phyloP scores from a whole-genome alignment of 2,888 invertebrate species.

The Kuschelorhynchus macadamiae region DNA sequence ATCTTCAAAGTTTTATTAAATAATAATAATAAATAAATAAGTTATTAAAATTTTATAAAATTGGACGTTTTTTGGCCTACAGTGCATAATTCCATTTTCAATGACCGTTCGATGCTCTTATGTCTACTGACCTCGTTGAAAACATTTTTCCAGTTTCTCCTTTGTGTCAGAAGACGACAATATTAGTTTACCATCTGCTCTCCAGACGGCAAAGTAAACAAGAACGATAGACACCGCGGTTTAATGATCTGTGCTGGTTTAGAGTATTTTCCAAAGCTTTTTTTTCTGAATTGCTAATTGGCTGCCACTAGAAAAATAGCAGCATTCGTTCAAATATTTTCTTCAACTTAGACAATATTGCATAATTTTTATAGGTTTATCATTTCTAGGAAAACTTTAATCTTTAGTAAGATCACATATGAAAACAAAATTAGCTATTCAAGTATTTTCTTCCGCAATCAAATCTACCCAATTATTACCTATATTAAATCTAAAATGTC shows the following conservation, averaged over 20 bases:
- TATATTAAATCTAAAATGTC: no score
- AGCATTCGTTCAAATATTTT: no score
- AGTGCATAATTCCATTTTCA: neutral
- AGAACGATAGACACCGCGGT: conserved; percentile 5
- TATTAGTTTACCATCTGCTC: conserved; percentile 31
- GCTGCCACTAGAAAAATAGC: neutral
- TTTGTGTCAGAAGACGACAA: conserved; percentile 28
- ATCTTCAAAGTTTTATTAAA: no score
- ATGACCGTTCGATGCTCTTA: conserved; percentile 12
- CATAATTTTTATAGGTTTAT: neutral
- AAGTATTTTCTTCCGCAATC: no score
- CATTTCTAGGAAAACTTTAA: neutral
- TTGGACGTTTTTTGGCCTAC: no score
- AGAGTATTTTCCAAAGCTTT: neutral
- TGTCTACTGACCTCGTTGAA: conserved; percentile 35
- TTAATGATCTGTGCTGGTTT: conserved; percentile 18
- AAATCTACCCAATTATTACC: no score
- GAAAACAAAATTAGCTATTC: no score
- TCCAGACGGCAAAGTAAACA: conserved; percentile 33
- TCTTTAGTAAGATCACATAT: no score
- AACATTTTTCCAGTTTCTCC: conserved; percentile 19
- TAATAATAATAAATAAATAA: no score
- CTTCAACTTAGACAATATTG: no score
- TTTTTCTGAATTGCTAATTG: neutral
- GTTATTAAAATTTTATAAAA: no score